A percentile compares a stretch with the other conserved stretches of the same genome.
Evolutionary conservation across 2,113 vertebrate genomes (phyloP).

Genomic region (Chloroceryle aenea): DNA sequence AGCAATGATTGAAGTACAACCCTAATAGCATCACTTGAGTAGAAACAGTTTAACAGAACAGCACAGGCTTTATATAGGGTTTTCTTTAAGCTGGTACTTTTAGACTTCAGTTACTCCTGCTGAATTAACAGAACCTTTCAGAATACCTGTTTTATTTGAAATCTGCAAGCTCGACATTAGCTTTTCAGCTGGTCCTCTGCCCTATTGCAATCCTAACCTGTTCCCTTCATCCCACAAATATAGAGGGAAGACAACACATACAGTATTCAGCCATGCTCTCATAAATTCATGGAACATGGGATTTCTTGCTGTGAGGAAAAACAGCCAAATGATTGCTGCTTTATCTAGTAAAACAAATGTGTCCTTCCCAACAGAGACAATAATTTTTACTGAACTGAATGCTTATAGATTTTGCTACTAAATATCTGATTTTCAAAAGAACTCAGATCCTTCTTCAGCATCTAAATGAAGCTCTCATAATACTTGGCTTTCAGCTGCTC

Average conservation of each 20-base stretch:
- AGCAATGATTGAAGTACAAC: not conserved
- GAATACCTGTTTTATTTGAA: not conserved
- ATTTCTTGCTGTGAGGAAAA: slow-evolving; percentile 27
- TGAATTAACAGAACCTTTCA: not conserved
- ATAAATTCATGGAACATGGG: not conserved
- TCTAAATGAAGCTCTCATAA: not conserved
- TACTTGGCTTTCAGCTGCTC: not conserved
- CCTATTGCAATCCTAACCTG: not conserved
- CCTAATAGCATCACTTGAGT: not conserved
- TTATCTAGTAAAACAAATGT: slow-evolving; percentile 54
- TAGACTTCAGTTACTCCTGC: not conserved
- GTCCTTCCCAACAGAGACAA: not conserved
- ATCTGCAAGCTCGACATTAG: not conserved
- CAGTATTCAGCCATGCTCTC: not conserved
- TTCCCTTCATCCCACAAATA: not conserved
- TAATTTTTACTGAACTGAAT: slow-evolving; percentile 9
- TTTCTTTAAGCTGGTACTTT: not conserved
- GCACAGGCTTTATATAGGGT: not conserved
- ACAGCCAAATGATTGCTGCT: not conserved
- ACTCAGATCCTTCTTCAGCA: not conserved
- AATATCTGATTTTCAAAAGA: not conserved
- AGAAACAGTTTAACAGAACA: not conserved
- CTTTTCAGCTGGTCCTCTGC: not conserved
- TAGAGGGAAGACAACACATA: not conserved
- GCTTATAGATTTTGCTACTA: not conserved